Conservation (phyloP, 2,113 vertebrate genomes). For the Ornithorhynchus anatinus region DNA sequence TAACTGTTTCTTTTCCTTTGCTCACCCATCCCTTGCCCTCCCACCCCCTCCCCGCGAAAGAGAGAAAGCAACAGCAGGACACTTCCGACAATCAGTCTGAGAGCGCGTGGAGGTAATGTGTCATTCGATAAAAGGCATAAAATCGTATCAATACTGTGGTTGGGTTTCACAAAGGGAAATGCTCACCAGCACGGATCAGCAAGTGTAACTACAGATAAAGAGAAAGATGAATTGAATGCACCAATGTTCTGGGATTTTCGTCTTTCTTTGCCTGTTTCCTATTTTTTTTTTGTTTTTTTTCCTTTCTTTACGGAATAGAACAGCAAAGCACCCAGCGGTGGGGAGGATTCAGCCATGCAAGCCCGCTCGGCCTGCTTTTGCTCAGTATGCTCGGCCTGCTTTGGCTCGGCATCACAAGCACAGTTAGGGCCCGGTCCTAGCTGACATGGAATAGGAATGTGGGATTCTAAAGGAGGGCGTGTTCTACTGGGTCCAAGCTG, state of each 20-base stretch:
- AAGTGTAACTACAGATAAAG: slow-evolving; percentile 55
- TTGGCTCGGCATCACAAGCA: background rate
- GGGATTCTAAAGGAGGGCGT: background rate
- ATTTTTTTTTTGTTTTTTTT: slow-evolving; percentile 55
- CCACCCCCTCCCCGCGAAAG: slow-evolving; percentile 47
- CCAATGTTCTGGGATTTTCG: too few relatives aligned
- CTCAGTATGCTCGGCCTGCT: slow-evolving; percentile 40
- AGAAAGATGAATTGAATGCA: slow-evolving; percentile 42
- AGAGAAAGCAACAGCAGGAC: slow-evolving; percentile 43
- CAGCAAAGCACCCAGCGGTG: slow-evolving; percentile 61
- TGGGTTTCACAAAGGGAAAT: slow-evolving; percentile 50
- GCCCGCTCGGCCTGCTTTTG: slow-evolving; percentile 51
- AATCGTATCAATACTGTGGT: slow-evolving; percentile 46
- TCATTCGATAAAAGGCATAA: slow-evolving; percentile 60
- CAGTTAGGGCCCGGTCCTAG: background rate
- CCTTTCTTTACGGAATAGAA: slow-evolving; percentile 48
- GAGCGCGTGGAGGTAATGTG: slow-evolving; percentile 49
- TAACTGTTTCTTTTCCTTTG: slow-evolving; percentile 39
- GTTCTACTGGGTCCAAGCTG: background rate
- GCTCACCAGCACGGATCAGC: slow-evolving; percentile 21
- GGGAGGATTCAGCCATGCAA: slow-evolving; percentile 70
- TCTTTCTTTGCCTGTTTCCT: background rate
- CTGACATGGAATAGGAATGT: background rate
- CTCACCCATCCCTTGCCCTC: slow-evolving; percentile 32
- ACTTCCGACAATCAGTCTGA: background rate